A percentile compares a stretch with the other conserved stretches of the same genome.
Conservation (phyloP, 2,797 vertebrate species). For the Melanotaenia nigrans region DNA sequence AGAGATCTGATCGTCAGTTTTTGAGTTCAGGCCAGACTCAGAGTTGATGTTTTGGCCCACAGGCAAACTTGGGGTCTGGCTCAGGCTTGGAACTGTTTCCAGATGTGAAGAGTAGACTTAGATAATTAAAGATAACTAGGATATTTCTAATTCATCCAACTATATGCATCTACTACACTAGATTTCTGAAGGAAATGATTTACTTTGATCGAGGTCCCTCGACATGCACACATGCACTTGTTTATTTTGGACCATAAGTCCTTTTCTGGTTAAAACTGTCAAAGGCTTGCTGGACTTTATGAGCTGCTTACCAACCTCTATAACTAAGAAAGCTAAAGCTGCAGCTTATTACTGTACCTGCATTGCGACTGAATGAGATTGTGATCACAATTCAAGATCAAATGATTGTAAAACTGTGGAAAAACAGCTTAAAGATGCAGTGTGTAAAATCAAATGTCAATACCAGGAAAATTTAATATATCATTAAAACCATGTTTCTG, state of each 20-base stretch:
- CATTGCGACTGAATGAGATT: not conserved
- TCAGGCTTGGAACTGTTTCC: not conserved
- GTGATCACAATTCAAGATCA: not conserved
- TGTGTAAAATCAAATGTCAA: too few species aligned
- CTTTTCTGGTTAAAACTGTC: not conserved
- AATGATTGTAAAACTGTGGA: not conserved
- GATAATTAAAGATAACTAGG: not conserved
- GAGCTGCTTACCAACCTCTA: not conserved
- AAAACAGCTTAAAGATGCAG: not conserved
- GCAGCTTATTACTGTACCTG: not conserved
- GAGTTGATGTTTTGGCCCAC: not conserved
- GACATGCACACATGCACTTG: not conserved
- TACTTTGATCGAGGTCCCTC: not conserved
- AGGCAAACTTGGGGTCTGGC: not conserved
- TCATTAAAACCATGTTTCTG: too few species aligned
- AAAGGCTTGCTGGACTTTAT: not conserved
- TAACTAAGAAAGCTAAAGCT: not conserved
- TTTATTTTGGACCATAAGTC: not conserved
- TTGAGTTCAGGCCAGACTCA: slow-evolving; percentile 4
- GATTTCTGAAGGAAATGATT: not conserved
- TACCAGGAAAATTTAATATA: too few species aligned
- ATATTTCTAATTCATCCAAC: not conserved
- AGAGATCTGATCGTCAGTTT: not conserved
- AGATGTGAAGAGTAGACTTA: not conserved
- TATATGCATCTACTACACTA: not conserved